A percentile compares a stretch with the other conserved stretches of the same genome.
Evolutionary conservation across 2,888 invertebrate species (phyloP).

Genomic region (Salticus scenicus): DNA sequence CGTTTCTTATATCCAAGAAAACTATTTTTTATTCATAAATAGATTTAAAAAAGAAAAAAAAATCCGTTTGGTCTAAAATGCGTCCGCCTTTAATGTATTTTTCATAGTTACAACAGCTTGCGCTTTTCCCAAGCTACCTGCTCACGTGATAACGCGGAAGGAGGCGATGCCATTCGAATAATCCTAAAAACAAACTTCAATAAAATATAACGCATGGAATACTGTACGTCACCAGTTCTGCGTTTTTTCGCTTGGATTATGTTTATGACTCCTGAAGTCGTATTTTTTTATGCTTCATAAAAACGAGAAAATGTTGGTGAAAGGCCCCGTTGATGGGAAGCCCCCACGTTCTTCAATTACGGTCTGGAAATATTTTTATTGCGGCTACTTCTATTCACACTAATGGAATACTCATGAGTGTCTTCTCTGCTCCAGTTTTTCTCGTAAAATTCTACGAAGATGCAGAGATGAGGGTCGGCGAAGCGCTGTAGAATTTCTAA

Average conservation of each 20-base stretch:
- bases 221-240: not conserved
- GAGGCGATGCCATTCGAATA: not conserved
- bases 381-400: conserved; percentile 52
- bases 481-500: not conserved
- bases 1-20: too few relatives aligned
- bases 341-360: conserved; percentile 34
- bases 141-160: not conserved
- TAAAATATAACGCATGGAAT: not conserved
- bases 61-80: not conserved
- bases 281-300: conserved; percentile 56
- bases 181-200: not conserved
- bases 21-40: not conserved
- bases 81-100: not conserved
- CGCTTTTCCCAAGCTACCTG: not conserved
- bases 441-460: not conserved
- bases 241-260: not conserved
- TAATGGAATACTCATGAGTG: not conserved
- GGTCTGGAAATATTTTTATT: conserved; percentile 53
- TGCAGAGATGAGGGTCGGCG: not conserved
- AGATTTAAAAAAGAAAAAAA: not conserved
- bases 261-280: conserved; percentile 19
- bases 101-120: conserved; percentile 9
- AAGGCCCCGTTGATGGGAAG: not conserved
- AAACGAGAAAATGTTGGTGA: conserved; percentile 11
- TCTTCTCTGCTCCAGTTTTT: not conserved